Percentiles rank a stretch among this genome's conserved stretches.
phyloP scores from a whole-genome alignment of 2,797 vertebrate species.

The Chiloscyllium punctatum region DNA sequence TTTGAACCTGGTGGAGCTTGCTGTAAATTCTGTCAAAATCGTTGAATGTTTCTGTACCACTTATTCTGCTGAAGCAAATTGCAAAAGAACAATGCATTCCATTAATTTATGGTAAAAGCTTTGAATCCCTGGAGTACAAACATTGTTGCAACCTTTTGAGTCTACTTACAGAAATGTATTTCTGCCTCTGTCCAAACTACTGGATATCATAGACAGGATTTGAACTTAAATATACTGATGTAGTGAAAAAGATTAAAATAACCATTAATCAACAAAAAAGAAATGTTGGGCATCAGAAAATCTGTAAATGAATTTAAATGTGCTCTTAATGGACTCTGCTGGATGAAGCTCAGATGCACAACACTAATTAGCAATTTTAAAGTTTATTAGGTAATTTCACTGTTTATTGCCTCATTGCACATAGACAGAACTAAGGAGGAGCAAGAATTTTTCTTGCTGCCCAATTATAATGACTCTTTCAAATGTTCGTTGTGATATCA shows the following conservation, averaged over 20 bases:
- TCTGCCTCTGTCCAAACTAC: neutral
- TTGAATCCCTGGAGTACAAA: conserved; percentile 13
- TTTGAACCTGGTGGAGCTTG: neutral
- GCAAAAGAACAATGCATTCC: neutral
- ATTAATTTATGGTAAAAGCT: neutral
- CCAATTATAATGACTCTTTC: neutral
- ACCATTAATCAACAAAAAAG: neutral
- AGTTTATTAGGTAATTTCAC: conserved; percentile 31
- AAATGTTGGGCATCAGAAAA: neutral
- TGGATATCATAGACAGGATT: neutral
- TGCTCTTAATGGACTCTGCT: neutral
- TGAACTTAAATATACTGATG: neutral
- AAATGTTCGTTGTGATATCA: neutral
- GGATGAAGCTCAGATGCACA: conserved; percentile 15
- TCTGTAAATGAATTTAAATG: conserved; percentile 26
- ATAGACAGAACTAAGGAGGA: conserved; percentile 7
- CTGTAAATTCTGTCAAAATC: neutral
- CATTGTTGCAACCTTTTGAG: neutral
- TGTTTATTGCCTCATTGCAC: conserved; percentile 2
- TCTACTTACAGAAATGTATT: neutral
- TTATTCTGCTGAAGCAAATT: neutral
- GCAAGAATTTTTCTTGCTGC: too few species aligned
- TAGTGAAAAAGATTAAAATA: neutral
- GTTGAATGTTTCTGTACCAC: neutral
- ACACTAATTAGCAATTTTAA: conserved; percentile 29